These are phyloP conservation scores for Orchesella cincta DNA, from an alignment of 1,140 invertebrate genomes.

Conservation along the genomic window DNA sequence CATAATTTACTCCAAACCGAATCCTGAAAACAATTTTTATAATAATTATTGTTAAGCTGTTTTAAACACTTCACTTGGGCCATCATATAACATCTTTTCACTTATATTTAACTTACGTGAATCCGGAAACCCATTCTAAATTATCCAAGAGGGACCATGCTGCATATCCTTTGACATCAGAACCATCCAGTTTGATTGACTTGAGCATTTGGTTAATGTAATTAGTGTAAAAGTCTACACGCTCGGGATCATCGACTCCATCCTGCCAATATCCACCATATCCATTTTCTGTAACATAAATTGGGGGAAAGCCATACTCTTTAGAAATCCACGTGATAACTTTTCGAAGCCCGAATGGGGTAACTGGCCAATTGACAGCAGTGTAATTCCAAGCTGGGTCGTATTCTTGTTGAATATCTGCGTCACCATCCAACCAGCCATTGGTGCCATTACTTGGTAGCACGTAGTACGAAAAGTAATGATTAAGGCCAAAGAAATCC, in stretches of 20 bases:
- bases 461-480: not conserved
- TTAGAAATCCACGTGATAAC: constrained; percentile 39
- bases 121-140: constrained; percentile 48
- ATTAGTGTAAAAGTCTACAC: constrained; percentile 32
- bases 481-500: constrained; percentile 33
- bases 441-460: not conserved
- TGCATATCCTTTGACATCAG: constrained; percentile 34
- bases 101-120: constrained; percentile 43
- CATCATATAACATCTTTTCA: no score
- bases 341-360: constrained; percentile 34
- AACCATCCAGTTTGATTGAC: constrained; percentile 25
- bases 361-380: not conserved
- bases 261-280: not conserved
- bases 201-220: constrained; percentile 39
- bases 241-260: constrained; percentile 22
- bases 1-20: constrained; percentile 37
- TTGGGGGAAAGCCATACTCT: constrained; percentile 34
- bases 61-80: no score
- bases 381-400: not conserved
- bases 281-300: constrained; percentile 42
- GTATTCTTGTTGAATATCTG: not conserved
- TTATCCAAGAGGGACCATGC: constrained; percentile 42
- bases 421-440: constrained; percentile 18
- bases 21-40: not conserved
- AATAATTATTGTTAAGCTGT: constrained; percentile 19